Evolutionary conservation across 2,888 invertebrate species (phyloP).

Genomic region (Mylabris sibirica): DNA sequence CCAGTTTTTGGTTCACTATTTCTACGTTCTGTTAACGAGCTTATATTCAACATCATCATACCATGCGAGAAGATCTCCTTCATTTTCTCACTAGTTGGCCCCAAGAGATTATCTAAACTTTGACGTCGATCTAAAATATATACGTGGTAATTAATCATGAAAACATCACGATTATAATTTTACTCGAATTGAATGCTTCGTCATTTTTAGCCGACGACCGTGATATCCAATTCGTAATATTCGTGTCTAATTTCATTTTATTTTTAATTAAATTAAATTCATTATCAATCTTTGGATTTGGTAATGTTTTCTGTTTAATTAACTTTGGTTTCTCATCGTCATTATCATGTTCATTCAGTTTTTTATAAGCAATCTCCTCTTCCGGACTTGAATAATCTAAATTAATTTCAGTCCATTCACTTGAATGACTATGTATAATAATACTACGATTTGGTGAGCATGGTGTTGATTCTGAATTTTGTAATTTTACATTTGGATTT

Average conservation of each 20-base stretch:
- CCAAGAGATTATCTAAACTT: conserved; percentile 77
- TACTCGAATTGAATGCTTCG: conserved; percentile 58
- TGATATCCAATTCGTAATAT: conserved; percentile 66
- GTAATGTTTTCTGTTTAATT: conserved; percentile 63
- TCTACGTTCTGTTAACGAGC: conserved; percentile 75
- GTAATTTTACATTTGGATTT: conserved; percentile 45
- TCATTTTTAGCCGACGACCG: conserved; percentile 64
- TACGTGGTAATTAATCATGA: conserved; percentile 24
- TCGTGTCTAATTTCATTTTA: conserved; percentile 62
- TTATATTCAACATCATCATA: conserved; percentile 75
- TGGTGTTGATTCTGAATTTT: conserved; percentile 46
- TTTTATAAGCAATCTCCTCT: conserved; percentile 65
- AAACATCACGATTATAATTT: conserved; percentile 25
- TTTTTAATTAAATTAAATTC: conserved; percentile 53
- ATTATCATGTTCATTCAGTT: conserved; percentile 50
- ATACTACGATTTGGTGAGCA: conserved; percentile 47
- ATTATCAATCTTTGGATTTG: conserved; percentile 59
- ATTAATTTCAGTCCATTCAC: conserved; percentile 79
- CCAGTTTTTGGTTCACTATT: conserved; percentile 73
- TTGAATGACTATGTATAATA: conserved; percentile 58
- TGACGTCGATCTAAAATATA: conserved; percentile 67
- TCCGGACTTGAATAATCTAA: conserved; percentile 74
- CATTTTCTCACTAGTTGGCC: conserved; percentile 80
- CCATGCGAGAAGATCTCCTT: conserved; percentile 84
- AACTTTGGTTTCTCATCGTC: conserved; percentile 57